phyloP scores from a whole-genome alignment of 2,888 invertebrate genomes.

The Brassicogethes aeneus region DNA sequence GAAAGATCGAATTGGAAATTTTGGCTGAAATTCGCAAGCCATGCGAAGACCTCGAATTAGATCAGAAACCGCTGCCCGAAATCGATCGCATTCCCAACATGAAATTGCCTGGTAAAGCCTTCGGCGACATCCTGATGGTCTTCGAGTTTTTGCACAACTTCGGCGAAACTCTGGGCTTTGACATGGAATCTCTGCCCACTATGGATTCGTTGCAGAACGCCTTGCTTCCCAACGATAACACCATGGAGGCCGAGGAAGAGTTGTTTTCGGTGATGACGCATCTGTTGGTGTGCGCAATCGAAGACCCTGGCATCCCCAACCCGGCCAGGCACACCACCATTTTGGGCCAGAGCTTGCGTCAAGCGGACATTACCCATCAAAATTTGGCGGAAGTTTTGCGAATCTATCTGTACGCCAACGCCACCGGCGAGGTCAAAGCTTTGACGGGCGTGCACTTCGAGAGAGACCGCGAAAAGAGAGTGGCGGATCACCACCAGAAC shows the following conservation, averaged over 20 bases:
- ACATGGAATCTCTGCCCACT: constrained; percentile 79
- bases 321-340: constrained; percentile 83
- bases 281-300: constrained; percentile 83
- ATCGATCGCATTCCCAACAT: constrained; percentile 61
- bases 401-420: constrained; percentile 84
- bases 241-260: constrained; percentile 75
- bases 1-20: constrained; percentile 57
- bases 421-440: constrained; percentile 77
- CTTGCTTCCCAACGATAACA: constrained; percentile 59
- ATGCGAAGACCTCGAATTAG: constrained; percentile 83
- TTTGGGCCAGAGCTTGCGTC: constrained; percentile 80
- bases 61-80: constrained; percentile 62
- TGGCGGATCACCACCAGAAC: constrained; percentile 76
- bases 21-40: constrained; percentile 71
- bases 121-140: constrained; percentile 89
- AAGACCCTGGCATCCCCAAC: constrained; percentile 88
- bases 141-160: constrained; percentile 96
- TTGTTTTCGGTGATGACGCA: constrained; percentile 82
- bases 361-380: constrained; percentile 83
- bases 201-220: constrained; percentile 81
- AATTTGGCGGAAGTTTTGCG: constrained; percentile 88
- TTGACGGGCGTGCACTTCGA: constrained; percentile 74
- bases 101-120: constrained; percentile 73
- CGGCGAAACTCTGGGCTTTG: constrained; percentile 88
- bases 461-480: constrained; percentile 67